Base-by-base conservation (phyloP, 2,888 invertebrate genomes). In the Nemotelus pantherinus region DNA sequence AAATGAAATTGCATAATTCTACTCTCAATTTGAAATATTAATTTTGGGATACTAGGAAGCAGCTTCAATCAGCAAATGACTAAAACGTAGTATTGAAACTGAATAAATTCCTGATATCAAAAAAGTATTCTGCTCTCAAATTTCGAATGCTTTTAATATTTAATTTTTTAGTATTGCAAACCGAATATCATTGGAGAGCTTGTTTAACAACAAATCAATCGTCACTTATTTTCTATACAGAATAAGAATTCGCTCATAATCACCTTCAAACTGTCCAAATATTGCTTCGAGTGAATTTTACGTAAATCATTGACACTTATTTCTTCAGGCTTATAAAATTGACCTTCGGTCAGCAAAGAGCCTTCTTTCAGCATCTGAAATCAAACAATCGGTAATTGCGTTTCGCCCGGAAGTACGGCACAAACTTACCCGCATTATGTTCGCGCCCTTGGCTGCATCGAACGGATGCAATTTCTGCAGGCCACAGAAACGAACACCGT, bases 391-490 rank as follows among this genome's bases (percentile, higher is more conserved):
- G 50, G 2, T 48, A 44, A 48, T 41, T 65, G 57, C n/a, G 39
- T 48, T 47, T 45, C n/a, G 72, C 41, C 39, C 3, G 6, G n/a
- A 3, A 60, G 39, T 60, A 3, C 4, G 43, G 9, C 5, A 50
- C 9, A 9, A 50, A 71, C 81, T 80, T 86, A 93, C 93, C 88
- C 91, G 88, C 82, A 92, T 90, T 81, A 96, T 91, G 83, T 93
- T 91, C 79, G 92, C 92, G 92, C 96, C 96, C 89, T 97, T 97
- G 80, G 91, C 91, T 0, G 96, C 91, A 89, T 97, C 96, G 85
- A 97, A 96, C 0, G 95, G 92, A 88, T 97, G 96, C 9, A 95
- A 88, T 85, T 92, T 94, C 85, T 97, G 95, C 78, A 97, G 87
- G 9, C 95, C 95, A 83, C 90, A 88, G 85, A 95, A 94, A 48